Percentiles rank a stretch among this genome's conserved stretches.
phyloP scores from a whole-genome alignment of 2,797 vertebrate genomes.

The Dromococcyx pavoninus region DNA sequence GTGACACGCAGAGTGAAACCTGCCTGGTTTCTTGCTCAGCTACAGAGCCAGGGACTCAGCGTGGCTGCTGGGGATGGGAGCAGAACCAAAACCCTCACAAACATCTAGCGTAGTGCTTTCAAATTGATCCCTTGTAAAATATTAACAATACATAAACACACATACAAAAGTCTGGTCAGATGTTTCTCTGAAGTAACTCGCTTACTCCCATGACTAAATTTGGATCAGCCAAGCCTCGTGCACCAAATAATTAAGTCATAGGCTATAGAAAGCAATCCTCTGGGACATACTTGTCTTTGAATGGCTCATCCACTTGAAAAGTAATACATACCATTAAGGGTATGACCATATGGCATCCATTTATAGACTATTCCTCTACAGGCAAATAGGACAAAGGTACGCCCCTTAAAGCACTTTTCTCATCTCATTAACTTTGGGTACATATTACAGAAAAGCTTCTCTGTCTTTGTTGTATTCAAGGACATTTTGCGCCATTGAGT shows the following conservation, averaged over 20 bases:
- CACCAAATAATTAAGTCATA: constrained; percentile 51
- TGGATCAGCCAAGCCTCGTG: constrained; percentile 22
- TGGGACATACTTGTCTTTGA: constrained; percentile 32
- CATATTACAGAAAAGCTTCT: constrained; percentile 1
- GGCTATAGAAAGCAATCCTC: constrained; percentile 51
- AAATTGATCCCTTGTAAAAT: neutral
- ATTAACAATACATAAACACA: neutral
- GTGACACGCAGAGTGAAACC: neutral
- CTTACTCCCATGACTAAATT: constrained; percentile 21
- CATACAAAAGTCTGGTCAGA: neutral
- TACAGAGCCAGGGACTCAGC: fast-evolving
- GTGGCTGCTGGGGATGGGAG: neutral
- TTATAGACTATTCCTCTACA: constrained; percentile 52
- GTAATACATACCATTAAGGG: constrained; percentile 43
- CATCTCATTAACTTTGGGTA: constrained; percentile 54
- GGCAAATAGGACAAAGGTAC: constrained; percentile 40
- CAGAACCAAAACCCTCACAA: neutral
- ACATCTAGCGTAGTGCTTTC: neutral
- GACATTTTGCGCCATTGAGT: neutral
- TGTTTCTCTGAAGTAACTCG: neutral
- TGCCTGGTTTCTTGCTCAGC: neutral
- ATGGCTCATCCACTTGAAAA: constrained; percentile 55
- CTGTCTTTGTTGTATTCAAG: constrained; percentile 16
- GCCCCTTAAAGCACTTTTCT: constrained; percentile 8
- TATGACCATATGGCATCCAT: constrained; percentile 58